Evolutionary conservation across 2,797 vertebrate species (phyloP).

Genomic region (Sebastes aleutianus): DNA sequence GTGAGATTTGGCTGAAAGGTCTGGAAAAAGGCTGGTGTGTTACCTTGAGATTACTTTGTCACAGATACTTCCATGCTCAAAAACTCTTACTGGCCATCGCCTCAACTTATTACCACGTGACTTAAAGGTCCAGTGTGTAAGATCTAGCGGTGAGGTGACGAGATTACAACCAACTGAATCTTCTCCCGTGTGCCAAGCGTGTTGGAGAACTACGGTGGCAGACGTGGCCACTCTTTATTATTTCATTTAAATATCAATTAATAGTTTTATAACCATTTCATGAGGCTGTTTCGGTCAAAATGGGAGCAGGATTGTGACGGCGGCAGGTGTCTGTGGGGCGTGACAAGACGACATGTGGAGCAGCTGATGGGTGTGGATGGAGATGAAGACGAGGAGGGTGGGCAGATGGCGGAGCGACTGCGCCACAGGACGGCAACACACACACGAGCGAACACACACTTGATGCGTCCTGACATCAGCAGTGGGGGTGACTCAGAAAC

Average conservation of each 20-base stretch:
- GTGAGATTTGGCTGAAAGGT: background rate
- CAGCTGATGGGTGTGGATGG: constrained; percentile 17
- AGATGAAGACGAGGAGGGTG: background rate
- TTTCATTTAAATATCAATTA: background rate
- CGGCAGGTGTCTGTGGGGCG: background rate
- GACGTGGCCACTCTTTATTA: background rate
- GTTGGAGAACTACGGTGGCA: too few species aligned
- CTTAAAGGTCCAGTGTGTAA: background rate
- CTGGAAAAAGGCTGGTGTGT: background rate
- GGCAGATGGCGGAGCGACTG: background rate
- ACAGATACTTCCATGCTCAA: background rate
- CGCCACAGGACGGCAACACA: constrained; percentile 10
- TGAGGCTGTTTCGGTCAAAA: background rate
- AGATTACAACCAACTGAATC: too few species aligned
- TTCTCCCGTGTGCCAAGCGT: too few species aligned
- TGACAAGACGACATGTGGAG: background rate
- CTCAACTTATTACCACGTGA: background rate
- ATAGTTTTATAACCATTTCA: constrained; percentile 1
- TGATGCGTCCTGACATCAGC: constrained; percentile 12
- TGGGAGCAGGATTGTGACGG: background rate
- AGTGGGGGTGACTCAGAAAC: background rate
- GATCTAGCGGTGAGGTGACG: too few species aligned
- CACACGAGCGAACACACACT: background rate
- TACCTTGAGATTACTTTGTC: background rate
- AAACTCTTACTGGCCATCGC: background rate